Percentiles rank a stretch among this genome's conserved stretches.
Conservation (phyloP, 2,888 invertebrate genomes). For the Synergus laeviventris region DNA sequence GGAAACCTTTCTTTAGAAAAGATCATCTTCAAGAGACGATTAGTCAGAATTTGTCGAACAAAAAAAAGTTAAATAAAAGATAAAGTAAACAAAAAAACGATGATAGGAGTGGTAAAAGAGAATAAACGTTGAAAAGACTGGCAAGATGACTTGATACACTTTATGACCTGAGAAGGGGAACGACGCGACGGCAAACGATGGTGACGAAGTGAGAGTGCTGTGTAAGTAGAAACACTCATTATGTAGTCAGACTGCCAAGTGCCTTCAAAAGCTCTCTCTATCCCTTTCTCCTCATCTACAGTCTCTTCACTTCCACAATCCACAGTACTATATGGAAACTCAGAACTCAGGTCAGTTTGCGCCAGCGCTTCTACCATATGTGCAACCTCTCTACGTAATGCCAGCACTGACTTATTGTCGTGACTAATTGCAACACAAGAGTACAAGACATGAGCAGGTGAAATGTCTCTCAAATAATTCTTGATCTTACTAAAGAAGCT, state of each 20-base stretch:
- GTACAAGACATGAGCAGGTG: neutral
- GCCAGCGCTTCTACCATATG: neutral
- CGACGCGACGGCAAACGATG: neutral
- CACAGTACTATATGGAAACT: conserved; percentile 52
- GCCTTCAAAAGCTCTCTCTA: conserved; percentile 58
- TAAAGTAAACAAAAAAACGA: neutral
- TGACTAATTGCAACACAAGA: neutral
- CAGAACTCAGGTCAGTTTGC: conserved; percentile 55
- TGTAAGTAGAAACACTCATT: conserved; percentile 65
- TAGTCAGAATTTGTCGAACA: neutral
- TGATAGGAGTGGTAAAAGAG: neutral
- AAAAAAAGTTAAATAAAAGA: neutral
- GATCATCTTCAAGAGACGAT: neutral
- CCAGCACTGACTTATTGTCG: conserved; percentile 4
- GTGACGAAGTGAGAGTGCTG: conserved; percentile 28
- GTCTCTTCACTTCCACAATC: too few relatives aligned
- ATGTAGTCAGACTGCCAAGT: conserved; percentile 59
- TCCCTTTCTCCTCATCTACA: too few relatives aligned
- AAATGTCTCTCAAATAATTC: neutral
- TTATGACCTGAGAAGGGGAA: neutral
- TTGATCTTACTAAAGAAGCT: neutral
- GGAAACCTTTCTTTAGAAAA: too few relatives aligned
- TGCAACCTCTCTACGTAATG: conserved; percentile 12
- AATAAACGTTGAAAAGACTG: conserved; percentile 22
- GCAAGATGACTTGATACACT: conserved; percentile 30